A percentile compares a stretch with the other conserved stretches of the same genome.
These are phyloP conservation scores for Myotis findleyi DNA, from an alignment of 2,797 vertebrate species.

Conservation along the genomic window DNA sequence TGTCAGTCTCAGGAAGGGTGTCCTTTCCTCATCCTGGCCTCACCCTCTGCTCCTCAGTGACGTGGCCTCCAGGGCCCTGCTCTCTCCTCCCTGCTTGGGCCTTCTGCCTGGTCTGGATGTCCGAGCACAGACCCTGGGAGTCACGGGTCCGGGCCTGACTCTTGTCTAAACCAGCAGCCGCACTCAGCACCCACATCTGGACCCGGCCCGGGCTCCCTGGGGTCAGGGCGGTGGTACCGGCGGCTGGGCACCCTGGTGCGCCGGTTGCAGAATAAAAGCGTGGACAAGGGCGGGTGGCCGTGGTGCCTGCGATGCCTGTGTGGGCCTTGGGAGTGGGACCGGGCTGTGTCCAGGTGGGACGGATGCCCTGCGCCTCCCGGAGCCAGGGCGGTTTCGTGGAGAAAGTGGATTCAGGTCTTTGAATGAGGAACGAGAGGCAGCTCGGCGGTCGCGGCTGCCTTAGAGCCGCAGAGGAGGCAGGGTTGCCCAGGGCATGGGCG, in stretches of 20 bases:
- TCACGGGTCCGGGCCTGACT: not conserved
- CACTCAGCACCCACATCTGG: not conserved
- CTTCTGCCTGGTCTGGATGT: accelerated
- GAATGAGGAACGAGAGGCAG: not conserved
- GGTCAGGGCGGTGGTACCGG: accelerated
- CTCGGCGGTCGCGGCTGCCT: not conserved
- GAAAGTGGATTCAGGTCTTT: not conserved
- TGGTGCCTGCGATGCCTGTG: accelerated
- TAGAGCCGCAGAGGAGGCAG: no score
- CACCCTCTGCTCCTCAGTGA: no score
- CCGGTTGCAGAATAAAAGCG: not conserved
- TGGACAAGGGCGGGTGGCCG: accelerated
- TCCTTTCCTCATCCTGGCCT: not conserved
- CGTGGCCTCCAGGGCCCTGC: no score
- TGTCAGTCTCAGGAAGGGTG: not conserved
- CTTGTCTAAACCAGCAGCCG: not conserved
- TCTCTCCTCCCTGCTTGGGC: accelerated
- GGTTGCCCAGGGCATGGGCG: accelerated
- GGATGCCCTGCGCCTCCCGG: accelerated
- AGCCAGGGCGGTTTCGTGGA: not conserved
- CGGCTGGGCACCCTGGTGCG: accelerated
- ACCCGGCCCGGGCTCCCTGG: not conserved
- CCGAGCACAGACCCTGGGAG: not conserved
- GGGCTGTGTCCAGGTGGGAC: accelerated
- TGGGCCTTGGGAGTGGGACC: not conserved